Percentiles rank a stretch among this genome's conserved stretches.
Evolutionary conservation across 2,888 invertebrate species (phyloP).

Genomic region (Heteromyza rotundicornis): DNA sequence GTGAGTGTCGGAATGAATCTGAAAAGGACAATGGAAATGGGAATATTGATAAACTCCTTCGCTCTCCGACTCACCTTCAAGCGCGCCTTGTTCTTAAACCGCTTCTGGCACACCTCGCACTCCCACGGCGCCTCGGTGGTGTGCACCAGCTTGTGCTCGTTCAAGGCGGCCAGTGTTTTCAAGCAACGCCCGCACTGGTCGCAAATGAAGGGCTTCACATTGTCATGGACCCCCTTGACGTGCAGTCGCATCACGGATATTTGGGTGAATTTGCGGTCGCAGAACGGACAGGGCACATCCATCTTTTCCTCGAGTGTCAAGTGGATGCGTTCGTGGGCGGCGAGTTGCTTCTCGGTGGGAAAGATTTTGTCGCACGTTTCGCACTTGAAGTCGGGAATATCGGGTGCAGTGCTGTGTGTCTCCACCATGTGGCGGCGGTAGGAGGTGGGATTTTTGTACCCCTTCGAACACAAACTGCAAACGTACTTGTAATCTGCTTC

Average conservation of each 20-base stretch:
- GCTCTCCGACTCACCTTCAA: slow-evolving; percentile 44
- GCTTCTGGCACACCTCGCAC: slow-evolving; percentile 59
- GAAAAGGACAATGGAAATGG: slow-evolving; percentile 12
- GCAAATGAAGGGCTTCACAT: slow-evolving; percentile 62
- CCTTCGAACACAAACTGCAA: slow-evolving; percentile 30
- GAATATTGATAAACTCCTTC: background rate
- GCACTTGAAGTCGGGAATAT: slow-evolving; percentile 34
- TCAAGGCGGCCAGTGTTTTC: slow-evolving; percentile 63
- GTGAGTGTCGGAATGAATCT: slow-evolving; percentile 63
- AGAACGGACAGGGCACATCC: slow-evolving; percentile 44
- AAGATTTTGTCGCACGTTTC: slow-evolving; percentile 34
- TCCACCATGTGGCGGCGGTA: slow-evolving; percentile 38
- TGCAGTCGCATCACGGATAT: slow-evolving; percentile 46
- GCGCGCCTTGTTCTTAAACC: slow-evolving; percentile 56
- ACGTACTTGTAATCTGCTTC: slow-evolving; percentile 15
- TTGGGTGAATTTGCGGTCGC: slow-evolving; percentile 45
- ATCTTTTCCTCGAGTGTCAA: slow-evolving; percentile 41
- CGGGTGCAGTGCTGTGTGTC: slow-evolving; percentile 29
- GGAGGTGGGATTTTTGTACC: slow-evolving; percentile 34
- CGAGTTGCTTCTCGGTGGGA: slow-evolving; percentile 31
- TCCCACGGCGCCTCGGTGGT: slow-evolving; percentile 63
- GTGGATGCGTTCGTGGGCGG: slow-evolving; percentile 38
- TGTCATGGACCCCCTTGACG: slow-evolving; percentile 51
- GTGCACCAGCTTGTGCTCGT: slow-evolving; percentile 64
- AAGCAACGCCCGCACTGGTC: slow-evolving; percentile 64